Evolutionary conservation across 2,113 vertebrate genomes (phyloP).

Genomic region (Epinephelus fuscoguttatus): DNA sequence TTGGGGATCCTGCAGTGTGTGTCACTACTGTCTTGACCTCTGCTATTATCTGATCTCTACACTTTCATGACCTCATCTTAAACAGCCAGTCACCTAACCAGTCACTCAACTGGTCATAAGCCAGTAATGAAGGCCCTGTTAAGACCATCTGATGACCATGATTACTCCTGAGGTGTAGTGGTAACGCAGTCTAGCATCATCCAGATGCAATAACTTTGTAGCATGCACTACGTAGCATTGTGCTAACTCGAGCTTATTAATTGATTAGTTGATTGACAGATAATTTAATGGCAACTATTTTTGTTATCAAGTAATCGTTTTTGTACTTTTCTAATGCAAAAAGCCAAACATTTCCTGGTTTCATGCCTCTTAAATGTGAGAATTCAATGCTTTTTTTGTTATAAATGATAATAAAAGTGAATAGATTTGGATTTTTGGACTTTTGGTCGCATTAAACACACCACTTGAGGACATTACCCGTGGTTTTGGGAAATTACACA

Average conservation of each 20-base stretch:
- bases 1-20: neutral
- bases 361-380: too few species aligned
- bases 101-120: neutral
- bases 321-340: too few species aligned
- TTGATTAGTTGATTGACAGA: too few species aligned
- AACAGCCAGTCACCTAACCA: neutral
- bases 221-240: neutral
- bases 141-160: neutral
- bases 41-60: slow-evolving; percentile 24
- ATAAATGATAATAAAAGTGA: too few species aligned
- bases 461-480: too few species aligned
- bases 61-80: neutral
- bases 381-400: too few species aligned
- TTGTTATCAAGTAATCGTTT: too few species aligned
- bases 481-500: too few species aligned
- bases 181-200: neutral
- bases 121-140: neutral
- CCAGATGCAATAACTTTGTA: neutral
- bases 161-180: neutral
- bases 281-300: too few species aligned
- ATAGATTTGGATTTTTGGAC: too few species aligned
- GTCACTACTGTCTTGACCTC: neutral
- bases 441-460: too few species aligned
- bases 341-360: too few species aligned
- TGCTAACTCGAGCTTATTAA: neutral